Percentiles rank a stretch among this genome's conserved stretches.
Evolutionary conservation across 92 coral and sea anemone species (phyloP).

Genomic region (Siderastrea radians): DNA sequence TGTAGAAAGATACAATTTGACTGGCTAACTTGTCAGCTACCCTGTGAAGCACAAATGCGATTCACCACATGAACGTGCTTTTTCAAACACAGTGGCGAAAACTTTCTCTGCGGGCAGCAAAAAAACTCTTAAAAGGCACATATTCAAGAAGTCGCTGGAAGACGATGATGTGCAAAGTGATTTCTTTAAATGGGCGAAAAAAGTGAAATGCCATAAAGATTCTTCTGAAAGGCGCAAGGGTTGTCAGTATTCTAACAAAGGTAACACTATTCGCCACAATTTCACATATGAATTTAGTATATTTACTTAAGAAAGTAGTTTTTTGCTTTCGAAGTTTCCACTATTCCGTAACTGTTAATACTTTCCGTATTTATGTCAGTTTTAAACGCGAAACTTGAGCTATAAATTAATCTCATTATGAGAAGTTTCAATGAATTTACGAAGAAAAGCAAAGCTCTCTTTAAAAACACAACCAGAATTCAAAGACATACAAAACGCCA

Average conservation of each 20-base stretch:
- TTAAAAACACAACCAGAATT: neutral
- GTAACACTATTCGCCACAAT: neutral
- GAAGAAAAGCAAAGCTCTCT: neutral
- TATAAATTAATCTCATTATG: neutral
- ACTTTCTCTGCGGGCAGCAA: neutral
- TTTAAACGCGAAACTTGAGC: neutral
- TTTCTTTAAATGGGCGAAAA: neutral
- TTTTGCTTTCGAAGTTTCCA: neutral
- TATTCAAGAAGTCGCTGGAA: neutral
- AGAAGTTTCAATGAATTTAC: neutral
- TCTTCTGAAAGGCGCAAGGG: neutral
- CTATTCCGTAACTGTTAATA: neutral
- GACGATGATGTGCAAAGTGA: neutral
- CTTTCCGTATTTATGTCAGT: neutral
- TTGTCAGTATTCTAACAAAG: neutral
- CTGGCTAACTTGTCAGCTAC: neutral
- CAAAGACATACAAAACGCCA: neutral
- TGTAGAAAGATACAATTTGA: neutral
- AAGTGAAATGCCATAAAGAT: neutral
- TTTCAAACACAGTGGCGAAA: neutral
- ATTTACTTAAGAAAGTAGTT: neutral
- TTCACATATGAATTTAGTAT: neutral
- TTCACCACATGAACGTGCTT: neutral
- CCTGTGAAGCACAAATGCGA: constrained; percentile 19
- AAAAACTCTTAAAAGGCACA: neutral